Base-by-base conservation (phyloP, 2,888 invertebrate genomes). In the Rapana venosa region DNA sequence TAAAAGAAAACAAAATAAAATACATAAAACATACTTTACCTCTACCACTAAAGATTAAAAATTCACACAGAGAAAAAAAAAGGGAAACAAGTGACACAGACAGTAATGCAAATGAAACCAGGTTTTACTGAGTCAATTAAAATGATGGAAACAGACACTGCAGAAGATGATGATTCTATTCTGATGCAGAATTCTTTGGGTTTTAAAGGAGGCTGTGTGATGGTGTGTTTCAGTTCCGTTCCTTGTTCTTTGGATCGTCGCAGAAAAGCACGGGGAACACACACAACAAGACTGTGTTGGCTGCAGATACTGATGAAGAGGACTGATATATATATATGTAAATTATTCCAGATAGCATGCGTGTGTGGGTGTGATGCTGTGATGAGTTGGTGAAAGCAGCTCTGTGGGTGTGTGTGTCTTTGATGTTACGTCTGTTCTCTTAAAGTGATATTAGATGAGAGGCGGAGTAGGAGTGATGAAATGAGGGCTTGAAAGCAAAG, bases 301-400 rank as follows among this genome's bases (percentile, higher is more conserved):
- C 97, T n/a, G 97, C 97, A 90, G 97, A 98, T 95, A 98, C 98
- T 0, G 98, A 98, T 94, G 97, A 97, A 94, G 97, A 97, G 35
- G 92, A 93, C 88, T 92, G 90, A 92, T 47, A 8, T 47, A 8
- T 47, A 47, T 47, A 47, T 47, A 8, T 47, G 47, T 47, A 47
- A 47, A 47, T 47, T 47, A 47, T 47, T 8, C 8, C 4, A 47
- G 47, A 47, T 47, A 47, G 47, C 8, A 47, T 8, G 47, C 47
- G 8, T 47, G 47, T 47, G 47, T 47, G 47, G 47, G 8, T 47
- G 47, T 8, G 8, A 47, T 47, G 47, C 47, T 8, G 47, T 47
- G 47, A 47, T 47, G 47, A 8, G 2, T 47, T 47, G 47, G 47
- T 47, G 47, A 47, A 47, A 47, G 77, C 30, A 77, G 11, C 4